phyloP scores from a whole-genome alignment of 2,888 invertebrate species.

The Microplitis deprimator region DNA sequence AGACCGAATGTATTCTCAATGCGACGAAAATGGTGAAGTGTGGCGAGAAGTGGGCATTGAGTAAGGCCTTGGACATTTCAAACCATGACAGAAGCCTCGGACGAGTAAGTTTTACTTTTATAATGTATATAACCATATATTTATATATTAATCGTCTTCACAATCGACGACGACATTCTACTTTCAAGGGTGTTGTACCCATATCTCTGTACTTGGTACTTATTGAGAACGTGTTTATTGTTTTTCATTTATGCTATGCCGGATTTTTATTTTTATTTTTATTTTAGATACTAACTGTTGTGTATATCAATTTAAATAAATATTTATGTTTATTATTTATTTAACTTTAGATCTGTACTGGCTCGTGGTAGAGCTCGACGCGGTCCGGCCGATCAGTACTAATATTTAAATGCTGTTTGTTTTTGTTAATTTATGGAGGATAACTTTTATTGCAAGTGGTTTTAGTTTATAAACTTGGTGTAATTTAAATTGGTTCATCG shows the following conservation, averaged over 20 bases:
- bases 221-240: not conserved
- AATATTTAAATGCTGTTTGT: too few species aligned
- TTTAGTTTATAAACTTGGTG: not conserved
- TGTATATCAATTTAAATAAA: not conserved
- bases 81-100: conserved; percentile 94
- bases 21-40: conserved; percentile 88
- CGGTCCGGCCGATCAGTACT: too few species aligned
- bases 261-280: not conserved
- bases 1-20: conserved; percentile 72
- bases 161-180: conserved; percentile 14
- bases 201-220: not conserved
- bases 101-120: conserved; percentile 80
- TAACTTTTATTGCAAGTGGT: not conserved
- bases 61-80: conserved; percentile 87
- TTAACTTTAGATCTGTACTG: too few species aligned
- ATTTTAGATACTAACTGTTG: not conserved
- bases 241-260: too few species aligned
- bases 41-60: conserved; percentile 86
- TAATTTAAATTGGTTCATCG: conserved; percentile 24
- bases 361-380: too few species aligned
- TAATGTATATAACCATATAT: not conserved
- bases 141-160: not conserved
- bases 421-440: not conserved
- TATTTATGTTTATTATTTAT: not conserved
- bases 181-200: conserved; percentile 18